A percentile compares a stretch with the other conserved stretches of the same genome.
Evolutionary conservation across 2,113 vertebrate species (phyloP).

Genomic region (Myocastor coypus): DNA sequence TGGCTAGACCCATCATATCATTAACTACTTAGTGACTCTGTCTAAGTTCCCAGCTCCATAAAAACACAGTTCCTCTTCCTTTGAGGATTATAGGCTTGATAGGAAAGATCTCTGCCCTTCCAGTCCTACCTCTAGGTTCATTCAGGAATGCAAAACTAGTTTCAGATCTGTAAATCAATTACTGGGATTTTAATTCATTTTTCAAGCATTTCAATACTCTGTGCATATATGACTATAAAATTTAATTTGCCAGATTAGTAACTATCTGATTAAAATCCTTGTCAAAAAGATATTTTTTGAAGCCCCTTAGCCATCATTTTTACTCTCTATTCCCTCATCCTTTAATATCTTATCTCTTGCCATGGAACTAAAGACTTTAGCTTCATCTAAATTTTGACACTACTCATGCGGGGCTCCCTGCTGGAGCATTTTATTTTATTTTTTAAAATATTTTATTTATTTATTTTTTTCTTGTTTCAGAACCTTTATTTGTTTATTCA

Average conservation of each 20-base stretch:
- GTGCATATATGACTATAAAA: not conserved
- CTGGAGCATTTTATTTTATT: not conserved
- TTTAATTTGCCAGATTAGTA: constrained; percentile 59
- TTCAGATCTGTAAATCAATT: constrained; percentile 34
- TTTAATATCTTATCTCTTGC: constrained; percentile 16
- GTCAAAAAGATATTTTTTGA: not conserved
- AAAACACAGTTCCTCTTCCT: not conserved
- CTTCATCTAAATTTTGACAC: not conserved
- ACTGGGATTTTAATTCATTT: constrained; percentile 51
- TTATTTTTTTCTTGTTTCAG: too few species aligned
- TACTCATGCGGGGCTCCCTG: not conserved
- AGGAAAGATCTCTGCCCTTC: constrained; percentile 4
- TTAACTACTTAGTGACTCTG: not conserved
- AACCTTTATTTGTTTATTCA: too few species aligned
- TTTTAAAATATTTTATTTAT: too few species aligned
- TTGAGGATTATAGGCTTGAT: not conserved
- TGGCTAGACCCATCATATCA: not conserved
- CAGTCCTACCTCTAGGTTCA: constrained; percentile 21
- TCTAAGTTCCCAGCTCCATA: not conserved
- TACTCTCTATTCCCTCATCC: not conserved
- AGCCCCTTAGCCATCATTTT: not conserved
- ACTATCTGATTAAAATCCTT: constrained; percentile 39
- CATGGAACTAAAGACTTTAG: constrained; percentile 1
- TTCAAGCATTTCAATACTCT: constrained; percentile 33
- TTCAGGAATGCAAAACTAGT: constrained; percentile 38